A percentile compares a stretch with the other conserved stretches of the same genome.
phyloP scores from a whole-genome alignment of 2,797 vertebrate genomes.

The Lutjanus campechanus region DNA sequence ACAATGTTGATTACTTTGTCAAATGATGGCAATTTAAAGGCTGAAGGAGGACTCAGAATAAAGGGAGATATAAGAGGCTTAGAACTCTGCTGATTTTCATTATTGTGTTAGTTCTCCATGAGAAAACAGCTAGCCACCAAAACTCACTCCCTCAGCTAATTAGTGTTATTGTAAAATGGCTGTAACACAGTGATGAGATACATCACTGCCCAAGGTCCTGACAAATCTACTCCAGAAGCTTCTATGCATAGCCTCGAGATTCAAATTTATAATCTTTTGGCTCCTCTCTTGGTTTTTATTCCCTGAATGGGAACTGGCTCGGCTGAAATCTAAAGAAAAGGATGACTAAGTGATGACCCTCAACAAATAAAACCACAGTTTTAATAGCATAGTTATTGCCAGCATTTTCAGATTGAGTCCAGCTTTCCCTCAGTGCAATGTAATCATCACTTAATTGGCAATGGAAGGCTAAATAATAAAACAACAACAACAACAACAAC shows the following conservation, averaged over 20 bases:
- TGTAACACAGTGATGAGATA: neutral
- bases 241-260: neutral
- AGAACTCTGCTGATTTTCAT: slow-evolving; percentile 56
- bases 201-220: neutral
- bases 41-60: slow-evolving; percentile 37
- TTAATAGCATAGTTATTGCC: neutral
- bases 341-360: slow-evolving; percentile 12
- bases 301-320: neutral
- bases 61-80: slow-evolving; percentile 52
- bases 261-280: neutral
- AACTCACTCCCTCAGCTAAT: slow-evolving; percentile 36
- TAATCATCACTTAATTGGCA: neutral
- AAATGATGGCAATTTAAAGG: slow-evolving; percentile 63
- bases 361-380: neutral
- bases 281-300: neutral
- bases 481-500: too few relatives aligned
- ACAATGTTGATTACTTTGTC: slow-evolving; percentile 69
- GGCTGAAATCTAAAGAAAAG: slow-evolving; percentile 6
- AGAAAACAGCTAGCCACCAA: slow-evolving; percentile 38
- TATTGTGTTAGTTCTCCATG: slow-evolving; percentile 55
- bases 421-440: neutral
- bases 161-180: slow-evolving; percentile 19
- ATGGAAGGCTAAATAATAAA: neutral
- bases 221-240: neutral
- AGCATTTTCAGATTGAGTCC: slow-evolving; percentile 1